phyloP scores from a whole-genome alignment of 2,888 invertebrate genomes.

The Polymixis lichenea region DNA sequence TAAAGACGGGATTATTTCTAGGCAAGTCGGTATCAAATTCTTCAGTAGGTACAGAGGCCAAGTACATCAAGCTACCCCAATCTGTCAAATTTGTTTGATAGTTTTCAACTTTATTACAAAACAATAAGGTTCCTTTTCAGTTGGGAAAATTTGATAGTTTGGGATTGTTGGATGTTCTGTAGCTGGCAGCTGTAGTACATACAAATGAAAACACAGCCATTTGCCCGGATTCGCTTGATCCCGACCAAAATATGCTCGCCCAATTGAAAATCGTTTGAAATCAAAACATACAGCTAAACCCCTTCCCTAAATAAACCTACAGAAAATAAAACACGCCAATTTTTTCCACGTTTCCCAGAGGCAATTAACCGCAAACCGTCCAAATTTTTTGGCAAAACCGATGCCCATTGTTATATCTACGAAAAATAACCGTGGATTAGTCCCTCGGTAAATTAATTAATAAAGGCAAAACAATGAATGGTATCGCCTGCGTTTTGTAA shows the following conservation, averaged over 20 bases:
- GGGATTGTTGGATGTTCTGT: too few relatives aligned
- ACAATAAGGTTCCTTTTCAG: too few relatives aligned
- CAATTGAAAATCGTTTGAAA: constrained; percentile 11
- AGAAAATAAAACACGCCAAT: constrained; percentile 18
- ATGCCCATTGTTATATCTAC: constrained; percentile 64
- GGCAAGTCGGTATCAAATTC: too few relatives aligned
- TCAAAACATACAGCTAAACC: constrained; percentile 10
- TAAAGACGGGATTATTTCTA: neutral
- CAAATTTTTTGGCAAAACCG: constrained; percentile 58
- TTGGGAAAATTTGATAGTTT: too few relatives aligned
- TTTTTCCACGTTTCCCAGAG: constrained; percentile 53
- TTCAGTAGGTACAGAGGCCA: too few relatives aligned
- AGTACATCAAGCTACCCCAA: too few relatives aligned
- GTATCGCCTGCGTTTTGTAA: constrained; percentile 62
- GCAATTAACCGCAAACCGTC: constrained; percentile 61
- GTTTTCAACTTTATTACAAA: too few relatives aligned
- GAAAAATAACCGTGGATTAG: constrained; percentile 73
- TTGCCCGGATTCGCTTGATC: neutral
- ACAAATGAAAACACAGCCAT: neutral
- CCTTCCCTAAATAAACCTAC: constrained; percentile 27
- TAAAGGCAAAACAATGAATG: constrained; percentile 75
- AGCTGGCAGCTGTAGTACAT: too few relatives aligned
- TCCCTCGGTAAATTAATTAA: constrained; percentile 75
- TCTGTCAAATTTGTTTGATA: too few relatives aligned
- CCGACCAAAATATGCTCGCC: neutral